Conservation (phyloP, 2,888 invertebrate species). For the Dichetophora obliterata region DNA sequence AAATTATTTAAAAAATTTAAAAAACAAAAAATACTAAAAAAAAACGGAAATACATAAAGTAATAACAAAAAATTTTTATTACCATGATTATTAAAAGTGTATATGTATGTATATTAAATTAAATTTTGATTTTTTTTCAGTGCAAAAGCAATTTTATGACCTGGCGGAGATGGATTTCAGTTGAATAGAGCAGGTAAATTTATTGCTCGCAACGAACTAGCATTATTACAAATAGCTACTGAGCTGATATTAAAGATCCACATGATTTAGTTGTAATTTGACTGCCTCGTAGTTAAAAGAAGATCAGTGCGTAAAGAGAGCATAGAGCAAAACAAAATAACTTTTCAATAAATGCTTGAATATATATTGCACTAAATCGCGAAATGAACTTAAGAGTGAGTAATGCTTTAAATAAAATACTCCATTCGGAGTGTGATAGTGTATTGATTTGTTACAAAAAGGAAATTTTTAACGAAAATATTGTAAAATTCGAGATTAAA, state of each 20-base stretch:
- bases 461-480: neutral
- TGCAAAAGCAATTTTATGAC: neutral
- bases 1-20: too few species aligned
- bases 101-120: neutral
- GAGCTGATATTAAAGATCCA: neutral
- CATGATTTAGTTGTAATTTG: constrained; percentile 25
- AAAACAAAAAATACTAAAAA: too few species aligned
- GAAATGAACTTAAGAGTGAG: constrained; percentile 15
- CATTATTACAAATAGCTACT: neutral
- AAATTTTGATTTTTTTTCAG: neutral
- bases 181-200: constrained; percentile 12
- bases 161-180: neutral
- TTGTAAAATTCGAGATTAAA: neutral
- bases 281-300: neutral
- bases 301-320: neutral
- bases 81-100: too few species aligned
- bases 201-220: neutral
- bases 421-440: too few species aligned
- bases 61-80: too few species aligned
- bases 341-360: neutral
- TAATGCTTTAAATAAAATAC: neutral
- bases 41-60: too few species aligned
- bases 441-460: too few species aligned
- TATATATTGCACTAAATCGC: neutral
- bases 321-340: neutral